phyloP scores from a whole-genome alignment of 2,113 vertebrate species.

The Pimephales promelas region DNA sequence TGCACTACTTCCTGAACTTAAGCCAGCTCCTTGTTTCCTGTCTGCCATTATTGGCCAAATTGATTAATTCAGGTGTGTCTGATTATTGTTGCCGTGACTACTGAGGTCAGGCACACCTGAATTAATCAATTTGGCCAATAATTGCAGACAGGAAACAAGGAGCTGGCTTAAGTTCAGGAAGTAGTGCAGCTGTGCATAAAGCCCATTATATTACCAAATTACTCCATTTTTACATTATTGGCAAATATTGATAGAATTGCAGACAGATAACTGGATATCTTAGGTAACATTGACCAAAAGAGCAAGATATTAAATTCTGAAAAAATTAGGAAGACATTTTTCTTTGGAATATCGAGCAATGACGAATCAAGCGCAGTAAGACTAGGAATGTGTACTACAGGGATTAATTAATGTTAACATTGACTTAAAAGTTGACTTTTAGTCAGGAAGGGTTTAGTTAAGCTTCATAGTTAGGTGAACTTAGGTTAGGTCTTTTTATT shows the following conservation, averaged over 20 bases:
- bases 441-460: background rate
- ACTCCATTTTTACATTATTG: background rate
- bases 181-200: no score
- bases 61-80: no score
- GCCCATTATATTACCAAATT: background rate
- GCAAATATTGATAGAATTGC: background rate
- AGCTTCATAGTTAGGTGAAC: background rate
- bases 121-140: no score
- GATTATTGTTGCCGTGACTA: no score
- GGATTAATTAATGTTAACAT: background rate
- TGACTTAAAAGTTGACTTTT: constrained; percentile 2
- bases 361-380: background rate
- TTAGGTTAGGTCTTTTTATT: background rate
- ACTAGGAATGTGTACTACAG: background rate
- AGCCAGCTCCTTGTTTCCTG: no score
- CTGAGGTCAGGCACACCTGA: no score
- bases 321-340: background rate
- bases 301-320: background rate
- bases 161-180: no score
- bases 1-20: no score
- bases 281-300: background rate
- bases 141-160: no score
- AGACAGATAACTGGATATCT: background rate
- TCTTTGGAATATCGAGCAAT: background rate
- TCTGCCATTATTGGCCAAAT: no score